Evolutionary conservation across 2,797 vertebrate species (phyloP).

Genomic region (Pteropus rufus): DNA sequence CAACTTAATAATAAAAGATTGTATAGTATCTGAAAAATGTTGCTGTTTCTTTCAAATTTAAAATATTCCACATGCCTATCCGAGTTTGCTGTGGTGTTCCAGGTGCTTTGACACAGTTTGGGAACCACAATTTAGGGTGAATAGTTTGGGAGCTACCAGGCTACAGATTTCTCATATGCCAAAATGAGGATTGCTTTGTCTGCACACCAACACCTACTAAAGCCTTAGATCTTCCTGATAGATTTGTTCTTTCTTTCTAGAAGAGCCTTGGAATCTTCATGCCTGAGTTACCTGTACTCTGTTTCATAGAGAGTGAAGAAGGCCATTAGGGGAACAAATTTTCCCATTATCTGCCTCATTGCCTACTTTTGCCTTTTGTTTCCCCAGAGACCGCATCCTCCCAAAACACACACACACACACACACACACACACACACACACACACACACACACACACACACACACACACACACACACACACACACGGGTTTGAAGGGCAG

Average conservation of each 20-base stretch:
- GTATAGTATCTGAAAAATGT: background rate
- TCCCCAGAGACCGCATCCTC: background rate
- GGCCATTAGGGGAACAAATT: background rate
- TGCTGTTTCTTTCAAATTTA: background rate
- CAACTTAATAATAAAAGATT: background rate
- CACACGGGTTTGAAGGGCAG: background rate
- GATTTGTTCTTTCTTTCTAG: slow-evolving; percentile 28
- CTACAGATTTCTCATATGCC: background rate
- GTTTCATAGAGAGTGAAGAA: background rate
- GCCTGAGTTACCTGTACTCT: background rate
- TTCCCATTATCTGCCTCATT: background rate
- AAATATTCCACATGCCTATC: background rate
- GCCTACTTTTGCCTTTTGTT: background rate
- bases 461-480: background rate
- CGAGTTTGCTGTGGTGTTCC: background rate
- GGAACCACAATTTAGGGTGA: background rate
- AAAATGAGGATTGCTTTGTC: background rate
- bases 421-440: too few species aligned
- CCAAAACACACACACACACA: background rate
- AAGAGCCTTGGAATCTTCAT: slow-evolving; percentile 3
- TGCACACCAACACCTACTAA: background rate
- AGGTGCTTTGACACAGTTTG: background rate
- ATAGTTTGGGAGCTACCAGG: background rate
- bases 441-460: too few species aligned
- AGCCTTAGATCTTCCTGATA: background rate